phyloP scores from a whole-genome alignment of 1,140 invertebrate species.

The Luehdorfia chinensis region DNA sequence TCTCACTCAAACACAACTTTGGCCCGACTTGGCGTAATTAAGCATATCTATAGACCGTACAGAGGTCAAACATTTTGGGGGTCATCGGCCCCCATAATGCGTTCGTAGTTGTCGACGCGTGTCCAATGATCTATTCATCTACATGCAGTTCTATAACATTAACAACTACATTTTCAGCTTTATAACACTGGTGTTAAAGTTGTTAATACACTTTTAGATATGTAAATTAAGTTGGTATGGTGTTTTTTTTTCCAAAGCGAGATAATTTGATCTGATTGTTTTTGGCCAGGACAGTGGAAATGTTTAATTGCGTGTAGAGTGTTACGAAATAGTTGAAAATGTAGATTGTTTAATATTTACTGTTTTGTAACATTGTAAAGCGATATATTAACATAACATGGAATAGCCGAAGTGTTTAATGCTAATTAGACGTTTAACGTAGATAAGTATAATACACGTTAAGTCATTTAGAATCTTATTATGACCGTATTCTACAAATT shows the following conservation, averaged over 20 bases:
- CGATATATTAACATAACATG: constrained; percentile 3
- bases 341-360: constrained; percentile 18
- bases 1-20: too few species aligned
- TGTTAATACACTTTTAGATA: constrained; percentile 9
- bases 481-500: too few species aligned
- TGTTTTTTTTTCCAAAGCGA: constrained; percentile 20
- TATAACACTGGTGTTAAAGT: constrained; percentile 12
- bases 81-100: constrained; percentile 27
- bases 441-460: too few species aligned
- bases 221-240: too few species aligned
- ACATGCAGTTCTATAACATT: constrained; percentile 2
- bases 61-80: constrained; percentile 28
- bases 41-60: constrained; percentile 24
- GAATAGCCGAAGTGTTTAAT: not conserved
- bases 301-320: constrained; percentile 46
- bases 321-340: constrained; percentile 40
- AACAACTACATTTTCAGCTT: constrained; percentile 3
- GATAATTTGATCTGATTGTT: constrained; percentile 43
- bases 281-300: constrained; percentile 46
- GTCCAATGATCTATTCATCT: too few species aligned
- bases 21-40: too few species aligned
- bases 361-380: too few species aligned
- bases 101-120: constrained; percentile 26
- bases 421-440: constrained; percentile 1
- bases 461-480: too few species aligned